Base-by-base conservation (phyloP, 1,140 invertebrate genomes). In the Xylocopa sonorina region DNA sequence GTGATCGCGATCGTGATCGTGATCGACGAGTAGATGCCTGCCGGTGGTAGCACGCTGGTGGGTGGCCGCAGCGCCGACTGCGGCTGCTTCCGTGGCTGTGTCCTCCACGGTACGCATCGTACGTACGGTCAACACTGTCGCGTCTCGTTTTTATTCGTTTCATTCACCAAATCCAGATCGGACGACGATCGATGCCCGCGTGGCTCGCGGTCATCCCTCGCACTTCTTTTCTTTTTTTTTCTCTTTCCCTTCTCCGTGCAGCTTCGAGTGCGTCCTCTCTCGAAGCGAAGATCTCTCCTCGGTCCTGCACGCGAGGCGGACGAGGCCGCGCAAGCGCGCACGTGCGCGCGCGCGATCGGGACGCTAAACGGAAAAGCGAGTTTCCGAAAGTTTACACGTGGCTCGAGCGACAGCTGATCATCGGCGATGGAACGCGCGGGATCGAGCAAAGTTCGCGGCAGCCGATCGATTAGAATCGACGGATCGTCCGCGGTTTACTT, bases 61-160 rank as follows among this genome's bases (percentile, higher is more conserved):
- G 32, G 51, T 81, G 82, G 88, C 80, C 83, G 86, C 84, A 62
- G 88, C 84, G 63, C 82, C 82, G 64, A 83, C 83, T 82, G 84
- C 87, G 81, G 90, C 87, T 75, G 89, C 88, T 87, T 91, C 90
- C 86, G 90, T 90, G 74, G 87, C 89, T 55, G 86, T 84, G 76
- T 91, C 89, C 83, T 91, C 90, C 81, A 91, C 88, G 89, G 91
- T 91, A 88, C 90, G 91, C 91, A 92, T 92, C 85, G 89, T 87
- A 76, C 83, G 77, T 80, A 75, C 76, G 77, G 85, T 82, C 83
- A 80, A 75, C 84, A 85, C 84, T 76, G 5, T 78, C 71, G 77
- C 81, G 58, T 72, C 69, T 71, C 81, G 41, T 82, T 78, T 68
- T 82, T 82, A 32, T 41, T 46, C 72, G 68, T 80, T 50, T 80